Base-by-base conservation (phyloP, 2,113 vertebrate genomes). In the Lota lota region DNA sequence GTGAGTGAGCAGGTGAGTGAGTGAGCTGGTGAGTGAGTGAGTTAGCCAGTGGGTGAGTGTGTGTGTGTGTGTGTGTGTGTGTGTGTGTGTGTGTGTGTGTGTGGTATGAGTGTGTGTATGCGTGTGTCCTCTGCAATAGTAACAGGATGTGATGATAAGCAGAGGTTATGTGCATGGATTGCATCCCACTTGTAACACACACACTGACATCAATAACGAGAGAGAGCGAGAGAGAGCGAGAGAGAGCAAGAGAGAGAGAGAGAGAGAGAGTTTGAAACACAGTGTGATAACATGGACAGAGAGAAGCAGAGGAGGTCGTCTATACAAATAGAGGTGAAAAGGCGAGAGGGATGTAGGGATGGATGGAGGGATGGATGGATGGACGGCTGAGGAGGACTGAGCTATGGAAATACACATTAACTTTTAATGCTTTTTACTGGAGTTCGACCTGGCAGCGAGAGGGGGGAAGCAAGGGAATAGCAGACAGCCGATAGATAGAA, bases 371-470 rank as follows among this genome's bases (percentile, higher is more conserved):
- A 54, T 4, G 21, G 14, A 50, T 11, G 24, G 22, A 63, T 36
- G 22, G 24, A 36, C 12, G 47, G 50, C 8, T n/a, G 11, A 56
- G 53, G 53, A 56, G 10, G 53, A 56, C 16, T 7, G 17, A 14
- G 53, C n/a, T n/a, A 87, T 85, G 87, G 88, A 90, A 88, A 88
- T 67, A 82, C 79, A 84, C 87, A 90, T 88, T 87, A 90, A 88
- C 71, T 87, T 88, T 88, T 88, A 88, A 90, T 88, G 88, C 61
- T 81, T 69, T 77, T 78, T 79, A 84, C 74, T 80, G 56, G 66
- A 68, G 73, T 10, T 21, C 6, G 12, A 14, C 10, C 40, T 47
- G 40, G 7, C 40, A 59, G 14, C 1, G 28, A 61, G 50, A 72
- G 74, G 51, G 18, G 67, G 66, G 61, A 66, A 58, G 64, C 58